Conservation (phyloP, 2,797 vertebrate species). For the Nyctalus aviator region DNA sequence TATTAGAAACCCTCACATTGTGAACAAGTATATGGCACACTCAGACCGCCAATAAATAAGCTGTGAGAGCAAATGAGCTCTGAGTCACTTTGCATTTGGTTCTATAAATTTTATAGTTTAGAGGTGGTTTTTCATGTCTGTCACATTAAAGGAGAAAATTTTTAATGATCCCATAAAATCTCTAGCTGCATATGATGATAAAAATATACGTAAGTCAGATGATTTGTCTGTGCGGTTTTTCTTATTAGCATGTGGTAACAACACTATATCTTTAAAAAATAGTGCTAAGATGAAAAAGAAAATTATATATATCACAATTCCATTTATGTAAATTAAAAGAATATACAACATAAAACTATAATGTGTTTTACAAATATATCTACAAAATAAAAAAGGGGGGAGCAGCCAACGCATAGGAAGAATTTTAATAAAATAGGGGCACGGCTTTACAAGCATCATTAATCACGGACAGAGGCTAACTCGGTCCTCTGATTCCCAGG, state of each 20-base stretch:
- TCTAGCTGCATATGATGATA: neutral
- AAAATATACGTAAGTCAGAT: neutral
- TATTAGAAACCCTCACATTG: neutral
- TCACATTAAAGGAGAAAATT: conserved; percentile 5
- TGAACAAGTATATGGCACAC: neutral
- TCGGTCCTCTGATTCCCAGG: neutral
- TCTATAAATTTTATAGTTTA: conserved; percentile 22
- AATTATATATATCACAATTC: neutral
- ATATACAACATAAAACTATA: neutral
- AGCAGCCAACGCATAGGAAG: neutral
- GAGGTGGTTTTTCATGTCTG: neutral
- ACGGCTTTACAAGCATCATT: neutral
- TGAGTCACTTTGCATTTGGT: neutral
- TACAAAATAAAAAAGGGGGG: neutral
- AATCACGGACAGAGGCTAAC: neutral
- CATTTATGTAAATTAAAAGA: conserved; percentile 20
- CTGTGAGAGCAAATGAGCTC: neutral
- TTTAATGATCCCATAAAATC: neutral
- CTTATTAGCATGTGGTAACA: neutral
- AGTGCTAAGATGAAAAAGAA: neutral
- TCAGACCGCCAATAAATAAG: neutral
- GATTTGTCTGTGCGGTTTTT: neutral
- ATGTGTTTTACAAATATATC: neutral
- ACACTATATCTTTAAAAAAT: neutral
- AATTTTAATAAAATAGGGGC: neutral